Percentiles rank a stretch among this genome's conserved stretches.
Conservation (phyloP, 2,888 invertebrate genomes). For the Coleophora flavipennella region DNA sequence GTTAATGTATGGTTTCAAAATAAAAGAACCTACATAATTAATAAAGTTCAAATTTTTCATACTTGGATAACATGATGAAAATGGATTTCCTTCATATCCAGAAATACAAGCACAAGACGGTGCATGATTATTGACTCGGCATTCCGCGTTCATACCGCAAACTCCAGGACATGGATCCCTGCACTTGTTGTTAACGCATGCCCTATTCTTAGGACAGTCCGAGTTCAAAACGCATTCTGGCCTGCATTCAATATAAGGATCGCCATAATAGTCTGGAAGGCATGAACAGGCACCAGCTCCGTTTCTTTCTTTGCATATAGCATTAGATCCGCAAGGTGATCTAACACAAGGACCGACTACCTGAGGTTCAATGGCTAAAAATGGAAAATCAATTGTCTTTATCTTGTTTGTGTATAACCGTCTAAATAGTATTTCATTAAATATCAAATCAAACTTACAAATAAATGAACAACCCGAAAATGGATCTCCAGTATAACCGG, state of each 20-base stretch:
- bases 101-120: slow-evolving; percentile 83
- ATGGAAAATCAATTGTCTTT: slow-evolving; percentile 8
- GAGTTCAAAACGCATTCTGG: slow-evolving; percentile 92
- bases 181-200: slow-evolving; percentile 89
- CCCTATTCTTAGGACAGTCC: slow-evolving; percentile 83
- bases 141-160: slow-evolving; percentile 88
- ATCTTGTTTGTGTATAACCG: neutral
- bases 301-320: slow-evolving; percentile 85
- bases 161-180: slow-evolving; percentile 86
- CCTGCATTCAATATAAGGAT: slow-evolving; percentile 88
- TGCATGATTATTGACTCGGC: slow-evolving; percentile 86
- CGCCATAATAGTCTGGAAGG: slow-evolving; percentile 86
- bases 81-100: slow-evolving; percentile 85
- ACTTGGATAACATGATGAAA: slow-evolving; percentile 79
- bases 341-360: slow-evolving; percentile 79
- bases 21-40: neutral
- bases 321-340: slow-evolving; percentile 90
- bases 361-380: slow-evolving; percentile 70
- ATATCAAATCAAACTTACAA: slow-evolving; percentile 56
- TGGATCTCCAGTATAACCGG: slow-evolving; percentile 83
- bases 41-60: slow-evolving; percentile 17
- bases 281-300: slow-evolving; percentile 88
- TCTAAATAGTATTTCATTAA: too few species aligned
- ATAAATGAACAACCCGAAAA: slow-evolving; percentile 80
- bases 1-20: neutral